A percentile compares a stretch with the other conserved stretches of the same genome.
phyloP scores from a whole-genome alignment of 2,888 invertebrate species.

The Adelognathus sp. region DNA sequence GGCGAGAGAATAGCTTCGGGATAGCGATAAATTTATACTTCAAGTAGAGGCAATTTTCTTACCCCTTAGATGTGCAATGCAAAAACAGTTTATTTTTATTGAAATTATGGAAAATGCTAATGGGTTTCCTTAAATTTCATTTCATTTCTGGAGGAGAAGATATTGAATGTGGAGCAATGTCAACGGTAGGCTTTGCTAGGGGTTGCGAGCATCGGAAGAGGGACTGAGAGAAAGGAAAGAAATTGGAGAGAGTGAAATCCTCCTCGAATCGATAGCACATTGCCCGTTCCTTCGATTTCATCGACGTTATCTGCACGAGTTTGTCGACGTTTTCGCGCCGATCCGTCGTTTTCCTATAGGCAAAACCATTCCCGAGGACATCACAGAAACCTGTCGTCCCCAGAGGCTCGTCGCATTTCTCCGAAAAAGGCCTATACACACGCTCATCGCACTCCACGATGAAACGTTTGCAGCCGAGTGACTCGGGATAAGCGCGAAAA shows the following conservation, averaged over 20 bases:
- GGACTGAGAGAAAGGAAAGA: not conserved
- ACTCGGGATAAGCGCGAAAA: no score
- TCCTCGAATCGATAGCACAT: not conserved
- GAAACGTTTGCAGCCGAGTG: no score
- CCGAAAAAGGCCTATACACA: not conserved
- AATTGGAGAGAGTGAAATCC: not conserved
- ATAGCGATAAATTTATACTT: constrained; percentile 35
- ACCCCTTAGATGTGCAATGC: not conserved
- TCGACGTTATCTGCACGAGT: constrained; percentile 40
- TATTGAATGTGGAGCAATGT: not conserved
- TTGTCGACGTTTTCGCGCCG: constrained; percentile 31
- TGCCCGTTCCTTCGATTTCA: not conserved
- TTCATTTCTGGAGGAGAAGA: not conserved
- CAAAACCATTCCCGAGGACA: constrained; percentile 37
- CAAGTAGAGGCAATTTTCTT: constrained; percentile 29
- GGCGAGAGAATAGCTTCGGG: constrained; percentile 4
- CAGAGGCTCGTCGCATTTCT: constrained; percentile 34
- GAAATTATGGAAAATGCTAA: not conserved
- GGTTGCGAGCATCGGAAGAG: not conserved
- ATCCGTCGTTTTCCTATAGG: constrained; percentile 38
- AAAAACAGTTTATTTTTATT: not conserved
- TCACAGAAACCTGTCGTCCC: constrained; percentile 49
- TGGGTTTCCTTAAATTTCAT: not conserved
- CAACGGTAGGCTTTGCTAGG: not conserved
- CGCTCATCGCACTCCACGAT: no score